These are phyloP conservation scores for Ennomos erosarius DNA, from an alignment of 2,888 invertebrate genomes.

Conservation along the genomic window DNA sequence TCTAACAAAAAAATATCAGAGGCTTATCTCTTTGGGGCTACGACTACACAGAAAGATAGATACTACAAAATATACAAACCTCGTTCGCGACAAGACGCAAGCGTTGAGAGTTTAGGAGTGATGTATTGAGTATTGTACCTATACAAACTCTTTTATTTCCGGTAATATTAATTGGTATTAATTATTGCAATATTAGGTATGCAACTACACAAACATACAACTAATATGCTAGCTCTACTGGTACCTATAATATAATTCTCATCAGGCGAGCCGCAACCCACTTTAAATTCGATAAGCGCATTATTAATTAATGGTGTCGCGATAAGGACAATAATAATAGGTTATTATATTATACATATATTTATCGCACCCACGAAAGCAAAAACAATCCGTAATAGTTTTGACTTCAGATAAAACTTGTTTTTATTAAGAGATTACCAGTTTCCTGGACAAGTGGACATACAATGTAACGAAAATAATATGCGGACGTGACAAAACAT, in stretches of 20 bases:
- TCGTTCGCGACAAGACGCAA: too few relatives aligned
- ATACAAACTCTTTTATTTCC: too few relatives aligned
- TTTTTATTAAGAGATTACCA: conserved; percentile 55
- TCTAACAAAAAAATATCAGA: too few relatives aligned
- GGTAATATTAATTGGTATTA: too few relatives aligned
- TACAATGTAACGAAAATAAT: conserved; percentile 11
- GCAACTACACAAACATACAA: too few relatives aligned
- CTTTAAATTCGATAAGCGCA: conserved; percentile 62
- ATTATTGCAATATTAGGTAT: too few relatives aligned
- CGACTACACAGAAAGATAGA: too few relatives aligned
- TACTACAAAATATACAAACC: too few relatives aligned
- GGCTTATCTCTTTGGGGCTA: too few relatives aligned
- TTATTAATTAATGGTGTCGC: conserved; percentile 73
- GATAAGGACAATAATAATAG: conserved; percentile 58
- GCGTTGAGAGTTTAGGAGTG: too few relatives aligned
- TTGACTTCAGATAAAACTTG: conserved; percentile 56
- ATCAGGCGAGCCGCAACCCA: conserved; percentile 52
- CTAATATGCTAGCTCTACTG: too few relatives aligned
- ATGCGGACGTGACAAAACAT: conserved; percentile 22
- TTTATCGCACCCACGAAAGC: conserved; percentile 58
- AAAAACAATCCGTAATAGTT: conserved; percentile 64
- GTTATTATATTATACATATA: conserved; percentile 50
- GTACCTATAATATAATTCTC: conserved; percentile 32
- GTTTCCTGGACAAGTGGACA: conserved; percentile 56
- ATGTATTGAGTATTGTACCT: too few relatives aligned